Evolutionary conservation across 2,113 vertebrate species (phyloP), one percentile per base, ranked within the genome.

Genomic region (Scortum barcoo): DNA sequence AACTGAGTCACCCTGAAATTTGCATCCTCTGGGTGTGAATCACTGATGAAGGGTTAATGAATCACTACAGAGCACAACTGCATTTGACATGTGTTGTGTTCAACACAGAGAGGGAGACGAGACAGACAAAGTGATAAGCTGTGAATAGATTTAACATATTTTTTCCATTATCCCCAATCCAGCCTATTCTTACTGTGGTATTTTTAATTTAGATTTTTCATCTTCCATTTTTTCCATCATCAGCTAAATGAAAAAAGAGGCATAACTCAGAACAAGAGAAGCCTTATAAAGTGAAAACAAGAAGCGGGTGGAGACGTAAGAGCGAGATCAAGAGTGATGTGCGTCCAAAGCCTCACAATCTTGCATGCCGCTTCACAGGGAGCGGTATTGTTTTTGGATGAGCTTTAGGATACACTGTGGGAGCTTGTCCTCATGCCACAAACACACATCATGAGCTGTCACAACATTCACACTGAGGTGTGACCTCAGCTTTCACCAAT

Each of bases 301-400:
- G 66, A 76, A 16, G 48, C 38, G 58, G 75, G 60, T 26, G 56
- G 76, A 67, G 81, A 72, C 66, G 56, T 50, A 40, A 44, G 22
- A 60, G 57, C n/a, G 28, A 20, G 40, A 63, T 84, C 33, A 46
- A 50, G 42, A 86, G 70, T 68, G 28, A 85, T 67, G 70, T 12
- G 28, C 33, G 44, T 88, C 81, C 40, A 82, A 69, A 86, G 65
- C 28, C 16, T 67, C 56, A 76, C 28, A 53, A 66, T 73, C 73
- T 26, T 60, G 50, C 54, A 24, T 46, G 77, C 44, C 13, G 13
- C 78, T 80, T 68, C 70, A 70, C 26, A 40, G 53, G 19, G 69
- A 74, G 70, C 68, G 51, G 79, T 84, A 82, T 83, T 85, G 60
- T 33, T 83, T 73, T 86, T 90, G 84, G 83, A 85, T 28, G 24